phyloP scores from a whole-genome alignment of 2,888 invertebrate genomes.

The Drosophila helvetica region DNA sequence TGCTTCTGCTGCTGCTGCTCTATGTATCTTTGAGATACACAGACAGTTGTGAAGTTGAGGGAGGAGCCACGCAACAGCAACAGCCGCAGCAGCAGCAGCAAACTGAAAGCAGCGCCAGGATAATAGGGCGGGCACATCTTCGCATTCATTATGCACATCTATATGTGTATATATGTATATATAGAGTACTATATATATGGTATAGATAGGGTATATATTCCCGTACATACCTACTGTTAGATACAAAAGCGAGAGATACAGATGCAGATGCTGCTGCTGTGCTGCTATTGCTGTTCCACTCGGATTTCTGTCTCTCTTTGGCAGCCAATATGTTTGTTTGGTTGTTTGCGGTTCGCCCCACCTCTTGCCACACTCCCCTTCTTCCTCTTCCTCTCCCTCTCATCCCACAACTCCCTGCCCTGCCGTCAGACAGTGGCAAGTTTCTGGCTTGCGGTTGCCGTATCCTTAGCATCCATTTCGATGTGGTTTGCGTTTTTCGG shows the following conservation, averaged over 20 bases:
- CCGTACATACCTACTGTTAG: neutral
- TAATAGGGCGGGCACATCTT: slow-evolving; percentile 83
- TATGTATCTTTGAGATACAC: slow-evolving; percentile 75
- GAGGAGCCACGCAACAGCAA: slow-evolving; percentile 56
- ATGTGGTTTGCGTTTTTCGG: slow-evolving; percentile 8
- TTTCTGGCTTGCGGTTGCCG: slow-evolving; percentile 63
- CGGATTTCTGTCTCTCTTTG: slow-evolving; percentile 28
- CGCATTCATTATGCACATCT: slow-evolving; percentile 77
- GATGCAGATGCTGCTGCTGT: slow-evolving; percentile 37
- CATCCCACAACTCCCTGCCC: slow-evolving; percentile 7
- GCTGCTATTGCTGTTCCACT: slow-evolving; percentile 31
- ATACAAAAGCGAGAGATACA: slow-evolving; percentile 23
- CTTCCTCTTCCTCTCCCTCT: neutral
- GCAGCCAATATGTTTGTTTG: slow-evolving; percentile 42
- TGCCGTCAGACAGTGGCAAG: slow-evolving; percentile 72
- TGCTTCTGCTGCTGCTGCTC: slow-evolving; percentile 5
- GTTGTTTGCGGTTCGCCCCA: slow-evolving; percentile 57
- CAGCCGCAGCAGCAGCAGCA: no score
- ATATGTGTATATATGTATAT: slow-evolving; percentile 20
- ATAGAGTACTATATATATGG: slow-evolving; percentile 8
- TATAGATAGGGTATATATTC: neutral
- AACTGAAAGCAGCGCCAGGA: slow-evolving; percentile 61
- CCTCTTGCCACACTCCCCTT: neutral
- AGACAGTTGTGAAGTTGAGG: slow-evolving; percentile 48
- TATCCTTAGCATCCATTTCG: slow-evolving; percentile 30